phyloP scores from a whole-genome alignment of 1,140 invertebrate genomes.

The Globodera rostochiensis region DNA sequence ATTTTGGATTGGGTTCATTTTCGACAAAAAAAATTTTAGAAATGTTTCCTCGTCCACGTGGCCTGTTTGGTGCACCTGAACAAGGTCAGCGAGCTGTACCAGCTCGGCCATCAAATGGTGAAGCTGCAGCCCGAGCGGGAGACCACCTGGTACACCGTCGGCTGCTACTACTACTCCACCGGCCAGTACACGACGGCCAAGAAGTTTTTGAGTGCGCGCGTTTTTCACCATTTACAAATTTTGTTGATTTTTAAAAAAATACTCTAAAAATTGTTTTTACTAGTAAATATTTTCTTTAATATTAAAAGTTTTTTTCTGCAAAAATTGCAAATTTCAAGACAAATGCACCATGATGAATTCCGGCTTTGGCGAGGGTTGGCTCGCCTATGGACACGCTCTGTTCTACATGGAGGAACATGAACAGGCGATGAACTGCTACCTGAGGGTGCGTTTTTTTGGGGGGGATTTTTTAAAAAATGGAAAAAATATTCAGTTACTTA shows the following conservation, averaged over 20 bases:
- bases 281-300: background rate
- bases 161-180: conserved; percentile 54
- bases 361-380: conserved; percentile 56
- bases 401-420: conserved; percentile 56
- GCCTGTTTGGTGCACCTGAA: conserved; percentile 48
- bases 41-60: conserved; percentile 50
- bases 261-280: background rate
- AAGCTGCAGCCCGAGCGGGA: conserved; percentile 54
- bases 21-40: conserved; percentile 21
- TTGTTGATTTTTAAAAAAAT: conserved; percentile 16
- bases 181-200: conserved; percentile 50
- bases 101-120: conserved; percentile 44
- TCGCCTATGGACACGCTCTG: conserved; percentile 56
- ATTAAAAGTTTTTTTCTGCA: conserved; percentile 8
- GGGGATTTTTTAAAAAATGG: background rate
- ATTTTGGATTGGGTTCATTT: background rate
- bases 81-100: conserved; percentile 44
- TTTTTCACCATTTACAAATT: conserved; percentile 12
- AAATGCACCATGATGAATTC: conserved; percentile 55
- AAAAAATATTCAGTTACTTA: no score
- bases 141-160: conserved; percentile 51
- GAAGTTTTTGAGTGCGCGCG: conserved; percentile 52
- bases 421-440: conserved; percentile 58
- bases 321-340: conserved; percentile 41
- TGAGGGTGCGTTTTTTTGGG: conserved; percentile 36